phyloP scores from a whole-genome alignment of 2,797 vertebrate species.

The Acestrorhynchus altus region DNA sequence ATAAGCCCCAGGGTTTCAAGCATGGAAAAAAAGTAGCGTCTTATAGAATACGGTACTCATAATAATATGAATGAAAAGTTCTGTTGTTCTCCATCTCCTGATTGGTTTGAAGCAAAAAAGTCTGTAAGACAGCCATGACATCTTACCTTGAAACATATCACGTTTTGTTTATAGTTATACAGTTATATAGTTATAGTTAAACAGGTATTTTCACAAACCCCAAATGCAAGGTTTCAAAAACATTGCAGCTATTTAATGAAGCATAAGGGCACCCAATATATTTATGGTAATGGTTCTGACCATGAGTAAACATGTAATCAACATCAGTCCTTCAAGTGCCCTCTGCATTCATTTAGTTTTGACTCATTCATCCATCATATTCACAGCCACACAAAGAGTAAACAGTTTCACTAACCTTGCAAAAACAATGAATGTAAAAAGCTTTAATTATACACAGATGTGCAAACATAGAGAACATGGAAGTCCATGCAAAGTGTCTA shows the following conservation, averaged over 20 bases:
- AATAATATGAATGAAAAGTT: no score
- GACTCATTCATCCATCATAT: conserved; percentile 3
- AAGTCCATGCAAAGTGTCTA: no score
- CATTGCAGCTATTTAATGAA: not conserved
- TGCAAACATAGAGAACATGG: not conserved
- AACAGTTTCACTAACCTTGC: not conserved
- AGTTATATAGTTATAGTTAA: no score
- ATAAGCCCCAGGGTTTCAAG: no score
- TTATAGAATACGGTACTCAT: no score
- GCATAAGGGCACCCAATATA: not conserved
- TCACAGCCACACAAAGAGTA: not conserved
- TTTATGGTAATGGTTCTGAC: not conserved
- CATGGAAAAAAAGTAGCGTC: no score
- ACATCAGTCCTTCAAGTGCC: not conserved
- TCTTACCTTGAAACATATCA: no score
- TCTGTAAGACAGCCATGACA: no score
- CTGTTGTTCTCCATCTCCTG: no score
- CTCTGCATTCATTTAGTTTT: not conserved
- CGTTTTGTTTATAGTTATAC: no score
- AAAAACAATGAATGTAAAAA: not conserved
- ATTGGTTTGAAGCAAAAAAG: no score
- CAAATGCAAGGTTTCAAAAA: not conserved
- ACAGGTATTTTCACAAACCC: not conserved
- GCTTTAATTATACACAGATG: conserved; percentile 4
- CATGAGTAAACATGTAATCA: not conserved